Evolutionary conservation across 2,113 vertebrate species (phyloP), one percentile per base, ranked within the genome.

Genomic region (Cathartes aura): DNA sequence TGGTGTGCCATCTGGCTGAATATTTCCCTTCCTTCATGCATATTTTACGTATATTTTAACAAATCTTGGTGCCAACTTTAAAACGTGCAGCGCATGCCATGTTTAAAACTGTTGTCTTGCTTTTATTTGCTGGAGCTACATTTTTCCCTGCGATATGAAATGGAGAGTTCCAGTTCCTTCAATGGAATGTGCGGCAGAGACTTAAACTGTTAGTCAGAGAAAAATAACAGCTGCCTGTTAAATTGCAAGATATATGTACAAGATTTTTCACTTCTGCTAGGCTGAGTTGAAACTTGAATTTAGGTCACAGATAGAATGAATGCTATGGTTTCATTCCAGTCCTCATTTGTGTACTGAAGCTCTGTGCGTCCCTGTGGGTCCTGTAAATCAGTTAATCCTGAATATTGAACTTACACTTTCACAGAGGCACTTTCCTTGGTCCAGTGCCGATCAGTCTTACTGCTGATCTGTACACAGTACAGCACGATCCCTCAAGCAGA

Each of bases 1-100:
- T 90, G 50, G 32, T 92, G 42, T 94, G 56, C 67, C 66, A 94
- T 96, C 86, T 96, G 90, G 36, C 73, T 92, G 43, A 84, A 55
- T 85, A 82, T 92, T 96, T 94, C 53, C 38, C 36, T 91, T 78
- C 63, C 59, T 81, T 93, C 55, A 22, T 73, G 42, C 45, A 50
- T 85, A 89, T 94, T 85, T 96, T 82, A 76, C 10, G 1, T 78
- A 55, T 12, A 80, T 91, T 67, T 87, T 94, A 76, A 80, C 47
- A 82, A 82, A 94, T 91, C 75, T 80, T 87, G 16, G 24, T 87
- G 73, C 56, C 62, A 94, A 30, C 22, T 76, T 91, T 82, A 75
- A 94, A 89, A 79, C 6, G 2, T 7, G 9, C 16, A 40, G 32
- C 0, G 0, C 22, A 15, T 82, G 21, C 23, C 38, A 11, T 34